phyloP scores from a whole-genome alignment of 2,797 vertebrate species.

The Clarias laeviceps region DNA sequence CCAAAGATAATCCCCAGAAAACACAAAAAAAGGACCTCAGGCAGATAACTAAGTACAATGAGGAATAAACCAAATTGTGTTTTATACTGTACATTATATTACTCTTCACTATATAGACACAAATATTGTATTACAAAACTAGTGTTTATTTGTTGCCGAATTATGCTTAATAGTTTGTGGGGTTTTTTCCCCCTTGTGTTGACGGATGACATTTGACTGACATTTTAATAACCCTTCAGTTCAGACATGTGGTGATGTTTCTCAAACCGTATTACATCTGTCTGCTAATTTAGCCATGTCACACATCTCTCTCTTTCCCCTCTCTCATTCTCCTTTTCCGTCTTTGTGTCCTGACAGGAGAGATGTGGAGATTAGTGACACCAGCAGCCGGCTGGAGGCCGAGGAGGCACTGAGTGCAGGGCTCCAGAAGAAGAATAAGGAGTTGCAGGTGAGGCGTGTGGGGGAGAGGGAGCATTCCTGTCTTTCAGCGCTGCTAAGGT shows the following conservation, averaged over 20 bases:
- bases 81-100: neutral
- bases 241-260: conserved; percentile 4
- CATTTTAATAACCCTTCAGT: conserved; percentile 44
- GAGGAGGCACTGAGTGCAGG: conserved; percentile 70
- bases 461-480: conserved; percentile 63
- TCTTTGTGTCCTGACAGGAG: conserved; percentile 66
- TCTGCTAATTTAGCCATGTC: conserved; percentile 44
- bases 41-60: neutral
- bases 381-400: conserved; percentile 72
- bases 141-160: neutral
- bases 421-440: conserved; percentile 75
- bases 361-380: conserved; percentile 75
- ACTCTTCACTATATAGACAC: neutral
- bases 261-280: conserved; percentile 27
- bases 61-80: neutral
- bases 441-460: conserved; percentile 72
- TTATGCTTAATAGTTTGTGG: neutral
- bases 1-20: conserved; percentile 4
- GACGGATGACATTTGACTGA: conserved; percentile 34
- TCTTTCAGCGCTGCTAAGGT: conserved; percentile 68
- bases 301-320: conserved; percentile 4
- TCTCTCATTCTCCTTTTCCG: conserved; percentile 13
- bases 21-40: conserved; percentile 9
- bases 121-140: neutral
- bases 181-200: neutral